Evolutionary conservation across 2,888 invertebrate genomes (phyloP), one percentile per base, ranked within the genome.

Genomic region (Myopa tessellatipennis): DNA sequence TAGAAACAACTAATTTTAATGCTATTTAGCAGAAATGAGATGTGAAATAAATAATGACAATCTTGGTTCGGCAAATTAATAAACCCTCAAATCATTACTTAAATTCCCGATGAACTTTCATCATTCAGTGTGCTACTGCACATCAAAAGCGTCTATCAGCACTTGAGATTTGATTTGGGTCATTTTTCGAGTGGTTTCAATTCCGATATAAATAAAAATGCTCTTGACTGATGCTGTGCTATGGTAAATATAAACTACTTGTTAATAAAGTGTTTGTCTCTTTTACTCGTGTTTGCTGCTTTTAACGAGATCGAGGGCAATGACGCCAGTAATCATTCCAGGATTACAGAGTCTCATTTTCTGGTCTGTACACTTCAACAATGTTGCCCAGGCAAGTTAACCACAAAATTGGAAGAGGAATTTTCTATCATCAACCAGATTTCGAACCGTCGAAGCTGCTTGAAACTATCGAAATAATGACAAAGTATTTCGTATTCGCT

Each of bases 1-100:
- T 52, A 65, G 74, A 40, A 65, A 74, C 55, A 67, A 67, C 45
- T 45, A 45, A 74, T 38, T 55, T 55, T 36, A 67, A 67, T 65
- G 55, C 18, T 63, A 52, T 65, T 50, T 50, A 38, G 45, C 7
- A 65, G 26, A 7, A 52, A 52, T 52, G 40, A 52, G 12, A 52
- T 52, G 40, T 60, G 40, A 38, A 60, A 40, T 18, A 4, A n/a
- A 34, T 34, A 36, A 40, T 16, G 7, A 55, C 65, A 55, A 12
- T 2, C 3, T n/a, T 34, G 4, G 14, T 52, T 36, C 16, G 52
- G 52, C 14, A 38, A 36, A 70, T 34, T 16, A 55, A n/a, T 6
- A 16, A 70, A 55, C 16, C 67, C 67, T 67, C 38, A 67, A 55
- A 34, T 63, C 18, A 69, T 26, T 50, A 18, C 18, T 3, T 10